Conservation (phyloP, 2,888 invertebrate genomes). For the Osmoderma eremita region DNA sequence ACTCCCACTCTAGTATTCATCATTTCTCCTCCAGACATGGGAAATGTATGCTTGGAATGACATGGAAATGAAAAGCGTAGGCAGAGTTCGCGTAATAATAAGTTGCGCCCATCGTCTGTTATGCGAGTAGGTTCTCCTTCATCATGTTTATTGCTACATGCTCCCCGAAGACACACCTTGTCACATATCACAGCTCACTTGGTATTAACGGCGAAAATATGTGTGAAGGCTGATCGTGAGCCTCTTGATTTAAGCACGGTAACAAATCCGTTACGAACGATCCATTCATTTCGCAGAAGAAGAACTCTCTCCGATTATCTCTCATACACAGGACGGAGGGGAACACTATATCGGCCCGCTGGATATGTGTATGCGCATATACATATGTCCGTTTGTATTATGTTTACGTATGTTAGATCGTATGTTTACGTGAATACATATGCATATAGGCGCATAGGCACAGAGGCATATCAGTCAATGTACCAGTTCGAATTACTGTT, state of each 20-base stretch:
- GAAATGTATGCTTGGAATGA: slow-evolving; percentile 39
- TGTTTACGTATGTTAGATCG: slow-evolving; percentile 11
- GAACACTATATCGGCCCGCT: slow-evolving; percentile 6
- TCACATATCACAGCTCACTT: slow-evolving; percentile 49
- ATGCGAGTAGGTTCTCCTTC: slow-evolving; percentile 52
- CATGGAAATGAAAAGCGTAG: slow-evolving; percentile 47
- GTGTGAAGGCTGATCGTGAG: slow-evolving; percentile 46
- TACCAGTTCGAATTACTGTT: slow-evolving; percentile 37
- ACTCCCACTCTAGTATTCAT: slow-evolving; percentile 28
- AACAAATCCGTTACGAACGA: slow-evolving; percentile 38
- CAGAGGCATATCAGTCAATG: slow-evolving; percentile 28
- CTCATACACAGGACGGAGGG: slow-evolving; percentile 19
- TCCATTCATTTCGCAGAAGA: slow-evolving; percentile 36
- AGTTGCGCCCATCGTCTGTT: slow-evolving; percentile 52
- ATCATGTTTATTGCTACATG: slow-evolving; percentile 52
- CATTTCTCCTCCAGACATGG: slow-evolving; percentile 29
- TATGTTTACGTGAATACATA: neutral
- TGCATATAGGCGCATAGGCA: neutral
- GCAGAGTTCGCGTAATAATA: slow-evolving; percentile 51
- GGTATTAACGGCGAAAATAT: slow-evolving; percentile 46
- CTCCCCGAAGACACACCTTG: slow-evolving; percentile 52
- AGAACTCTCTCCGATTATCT: slow-evolving; percentile 35
- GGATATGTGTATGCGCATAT: slow-evolving; percentile 2
- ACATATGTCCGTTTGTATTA: too few species aligned
- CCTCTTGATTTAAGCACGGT: slow-evolving; percentile 41